A percentile compares a stretch with the other conserved stretches of the same genome.
Conservation (phyloP, 2,888 invertebrate genomes). For the Hydrotaea cyrtoneurina region DNA sequence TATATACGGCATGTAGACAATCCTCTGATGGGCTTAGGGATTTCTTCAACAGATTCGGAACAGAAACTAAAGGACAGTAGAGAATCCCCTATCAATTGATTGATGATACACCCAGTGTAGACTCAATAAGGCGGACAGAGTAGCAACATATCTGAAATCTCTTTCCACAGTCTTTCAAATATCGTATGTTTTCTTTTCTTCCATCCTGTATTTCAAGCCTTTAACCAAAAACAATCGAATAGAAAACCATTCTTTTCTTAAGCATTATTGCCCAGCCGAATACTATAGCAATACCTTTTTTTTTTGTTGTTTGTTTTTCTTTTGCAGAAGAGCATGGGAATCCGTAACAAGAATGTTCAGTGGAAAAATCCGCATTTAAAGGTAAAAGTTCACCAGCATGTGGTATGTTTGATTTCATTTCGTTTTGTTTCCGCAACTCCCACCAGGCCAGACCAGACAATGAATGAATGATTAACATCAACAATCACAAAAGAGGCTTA, state of each 20-base stretch:
- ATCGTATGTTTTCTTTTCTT: not conserved
- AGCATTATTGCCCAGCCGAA: constrained; percentile 26
- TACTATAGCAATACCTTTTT: not conserved
- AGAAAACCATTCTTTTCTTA: constrained; percentile 18
- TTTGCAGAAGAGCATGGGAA: not conserved
- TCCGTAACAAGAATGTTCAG: constrained; percentile 37
- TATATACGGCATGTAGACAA: no score
- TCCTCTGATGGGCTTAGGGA: no score
- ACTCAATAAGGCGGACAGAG: no score
- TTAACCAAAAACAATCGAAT: constrained; percentile 10
- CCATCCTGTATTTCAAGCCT: not conserved
- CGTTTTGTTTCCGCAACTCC: constrained; percentile 18
- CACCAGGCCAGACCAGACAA: constrained; percentile 6
- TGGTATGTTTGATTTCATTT: not conserved
- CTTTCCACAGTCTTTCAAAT: not conserved
- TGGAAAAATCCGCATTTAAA: constrained; percentile 60
- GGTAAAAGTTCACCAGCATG: constrained; percentile 64
- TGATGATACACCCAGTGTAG: no score
- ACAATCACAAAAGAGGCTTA: constrained; percentile 37
- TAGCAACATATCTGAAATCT: no score
- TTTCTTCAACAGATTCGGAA: no score
- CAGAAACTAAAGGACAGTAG: no score
- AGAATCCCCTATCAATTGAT: no score
- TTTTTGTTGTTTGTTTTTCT: not conserved
- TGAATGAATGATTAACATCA: constrained; percentile 32